Base-by-base conservation (phyloP, 1,140 invertebrate species). In the Drosophila mauritiana region DNA sequence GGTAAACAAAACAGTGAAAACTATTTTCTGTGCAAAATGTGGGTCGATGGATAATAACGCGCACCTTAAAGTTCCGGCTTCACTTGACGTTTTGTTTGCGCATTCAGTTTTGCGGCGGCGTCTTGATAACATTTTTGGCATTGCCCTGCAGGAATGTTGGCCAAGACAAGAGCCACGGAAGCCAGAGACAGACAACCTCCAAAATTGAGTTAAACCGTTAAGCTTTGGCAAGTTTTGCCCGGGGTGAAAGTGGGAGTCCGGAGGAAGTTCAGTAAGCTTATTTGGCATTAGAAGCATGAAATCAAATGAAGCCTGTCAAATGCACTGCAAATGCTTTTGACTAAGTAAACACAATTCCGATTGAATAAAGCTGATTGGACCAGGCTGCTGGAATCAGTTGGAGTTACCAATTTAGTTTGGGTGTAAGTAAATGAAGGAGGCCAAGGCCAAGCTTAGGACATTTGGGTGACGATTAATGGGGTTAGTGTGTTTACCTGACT, bases 251-350 rank as follows among this genome's bases (percentile, higher is more conserved):
- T 40, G 37, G 61, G 56, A 59, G 61, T 46, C 57, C 48, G 42
- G 45, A 43, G 22, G n/a, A 49, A 69, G 73, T 78, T 78, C 77
- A 55, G 63, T 88, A 88, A 88, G 79, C 82, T 79, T 82, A 74
- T 57, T 70, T 57, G 68, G 68, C 51, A 70, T 88, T 86, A 86
- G 70, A 65, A 82, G 80, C 79, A 69, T 55, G 79, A 79, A 86
- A 89, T 86, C 84, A 89, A 88, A 83, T 88, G 76, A 88, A 88
- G 84, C 76, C 75, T 77, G 83, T 88, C 83, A 88, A 88, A 86
- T 88, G 82, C 82, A 85, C 74, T 76, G 70, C 49, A 70, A 75
- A 80, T 75, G 70, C 69, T 83, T 68, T 64, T 77, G 67, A 73
- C 75, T 73, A 81, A 83, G 80, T 75, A 75, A 85, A 64, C 82